A percentile compares a stretch with the other conserved stretches of the same genome.
Evolutionary conservation across 92 coral and sea anemone species (phyloP).

Genomic region (Anthopleura xanthogrammica): DNA sequence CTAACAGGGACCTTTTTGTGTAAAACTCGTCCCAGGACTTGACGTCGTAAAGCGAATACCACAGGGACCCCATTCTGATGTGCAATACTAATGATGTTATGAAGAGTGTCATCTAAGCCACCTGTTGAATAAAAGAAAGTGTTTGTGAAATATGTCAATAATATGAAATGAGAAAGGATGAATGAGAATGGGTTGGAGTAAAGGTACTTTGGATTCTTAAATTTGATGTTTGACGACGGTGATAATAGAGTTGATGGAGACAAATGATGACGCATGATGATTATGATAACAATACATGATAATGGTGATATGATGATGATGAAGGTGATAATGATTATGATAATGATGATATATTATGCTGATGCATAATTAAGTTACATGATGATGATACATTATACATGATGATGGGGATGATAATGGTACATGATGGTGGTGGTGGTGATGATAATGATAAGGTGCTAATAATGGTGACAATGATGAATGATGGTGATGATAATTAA

Average conservation of each 20-base stretch:
- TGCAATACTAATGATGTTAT: slow-evolving; percentile 71
- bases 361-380: too few species aligned
- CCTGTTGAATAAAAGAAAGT: not conserved
- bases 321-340: too few species aligned
- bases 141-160: not conserved
- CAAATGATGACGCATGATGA: too few species aligned
- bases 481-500: not conserved
- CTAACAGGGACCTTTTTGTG: slow-evolving; percentile 97
- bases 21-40: slow-evolving; percentile 76
- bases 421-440: not conserved
- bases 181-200: not conserved
- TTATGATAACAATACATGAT: too few species aligned
- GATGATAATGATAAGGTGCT: not conserved
- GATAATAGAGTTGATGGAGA: not conserved
- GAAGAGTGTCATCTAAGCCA: slow-evolving; percentile 87
- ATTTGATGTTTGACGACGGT: not conserved
- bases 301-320: too few species aligned
- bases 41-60: slow-evolving; percentile 91
- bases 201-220: not conserved
- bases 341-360: too few species aligned
- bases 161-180: not conserved
- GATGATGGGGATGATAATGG: not conserved
- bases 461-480: not conserved
- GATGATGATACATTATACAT: too few species aligned
- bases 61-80: slow-evolving; percentile 79